Percentiles rank a stretch among this genome's conserved stretches.
phyloP scores from a whole-genome alignment of 1,140 invertebrate genomes.

The Cecropterus lyciades region DNA sequence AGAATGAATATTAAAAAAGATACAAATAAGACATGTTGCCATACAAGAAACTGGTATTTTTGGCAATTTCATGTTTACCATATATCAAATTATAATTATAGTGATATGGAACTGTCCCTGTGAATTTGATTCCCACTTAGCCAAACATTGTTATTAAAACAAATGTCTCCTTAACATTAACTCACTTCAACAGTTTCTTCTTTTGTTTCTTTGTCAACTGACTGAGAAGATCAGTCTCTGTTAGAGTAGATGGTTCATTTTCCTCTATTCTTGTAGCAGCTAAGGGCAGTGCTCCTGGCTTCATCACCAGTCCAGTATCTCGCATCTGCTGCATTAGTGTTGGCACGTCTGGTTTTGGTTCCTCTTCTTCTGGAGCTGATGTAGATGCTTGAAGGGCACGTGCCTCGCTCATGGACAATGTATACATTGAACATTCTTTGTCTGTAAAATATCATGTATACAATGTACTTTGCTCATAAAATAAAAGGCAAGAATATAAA shows the following conservation, averaged over 20 bases:
- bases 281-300: constrained; percentile 88
- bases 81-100: too few species aligned
- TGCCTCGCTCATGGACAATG: constrained; percentile 90
- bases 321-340: constrained; percentile 95
- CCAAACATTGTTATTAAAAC: too few species aligned
- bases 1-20: too few species aligned
- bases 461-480: background rate
- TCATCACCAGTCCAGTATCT: constrained; percentile 95
- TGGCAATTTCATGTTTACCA: too few species aligned
- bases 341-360: constrained; percentile 85
- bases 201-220: constrained; percentile 95
- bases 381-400: constrained; percentile 85
- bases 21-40: too few species aligned
- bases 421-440: constrained; percentile 97
- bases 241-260: constrained; percentile 85
- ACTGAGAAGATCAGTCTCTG: constrained; percentile 92
- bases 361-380: constrained; percentile 86
- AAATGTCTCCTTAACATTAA: too few species aligned
- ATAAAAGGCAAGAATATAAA: too few species aligned
- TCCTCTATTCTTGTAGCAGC: constrained; percentile 72
- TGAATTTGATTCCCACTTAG: too few species aligned
- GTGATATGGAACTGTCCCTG: too few species aligned
- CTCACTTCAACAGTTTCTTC: constrained; percentile 94
- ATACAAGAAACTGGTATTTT: too few species aligned
- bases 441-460: constrained; percentile 84